Conservation (phyloP, 2,797 vertebrate genomes). For the Gymnocypris eckloni region DNA sequence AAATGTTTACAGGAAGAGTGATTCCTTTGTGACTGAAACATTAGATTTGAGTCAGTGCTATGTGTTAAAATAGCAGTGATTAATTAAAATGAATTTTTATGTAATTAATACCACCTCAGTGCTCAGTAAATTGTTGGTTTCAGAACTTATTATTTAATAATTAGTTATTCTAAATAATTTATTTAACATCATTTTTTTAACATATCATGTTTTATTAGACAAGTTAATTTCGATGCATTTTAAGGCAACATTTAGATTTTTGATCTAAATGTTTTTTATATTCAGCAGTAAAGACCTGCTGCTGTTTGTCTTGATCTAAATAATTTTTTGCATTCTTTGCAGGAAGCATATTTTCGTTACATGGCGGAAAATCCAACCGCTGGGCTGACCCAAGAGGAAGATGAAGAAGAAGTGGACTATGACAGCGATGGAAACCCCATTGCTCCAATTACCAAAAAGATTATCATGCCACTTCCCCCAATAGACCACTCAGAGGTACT, state of each 20-base stretch:
- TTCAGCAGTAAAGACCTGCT: not conserved
- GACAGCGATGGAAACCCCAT: conserved; percentile 98
- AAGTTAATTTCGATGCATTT: not conserved
- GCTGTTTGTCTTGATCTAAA: conserved; percentile 54
- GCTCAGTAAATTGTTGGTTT: not conserved
- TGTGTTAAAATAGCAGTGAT: conserved; percentile 5
- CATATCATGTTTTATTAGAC: not conserved
- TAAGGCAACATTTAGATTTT: not conserved
- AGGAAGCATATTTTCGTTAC: conserved; percentile 99
- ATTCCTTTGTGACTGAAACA: not conserved
- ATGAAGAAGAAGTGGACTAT: conserved; percentile 95
- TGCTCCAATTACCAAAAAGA: conserved; percentile 89
- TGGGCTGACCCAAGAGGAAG: conserved; percentile 92
- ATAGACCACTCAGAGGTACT: conserved; percentile 96
- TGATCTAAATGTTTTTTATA: not conserved
- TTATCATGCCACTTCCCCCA: conserved; percentile 94
- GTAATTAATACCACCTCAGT: not conserved
- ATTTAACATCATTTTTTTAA: not conserved
- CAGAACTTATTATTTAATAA: not conserved
- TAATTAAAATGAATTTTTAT: not conserved
- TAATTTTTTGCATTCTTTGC: conserved; percentile 76
- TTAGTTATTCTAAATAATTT: not conserved
- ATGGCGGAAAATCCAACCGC: conserved; percentile 99
- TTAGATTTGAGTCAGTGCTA: not conserved
- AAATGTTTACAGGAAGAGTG: not conserved